Evolutionary conservation across 2,113 vertebrate genomes (phyloP), one percentile per base, ranked within the genome.

Genomic region (Rostratula benghalensis): DNA sequence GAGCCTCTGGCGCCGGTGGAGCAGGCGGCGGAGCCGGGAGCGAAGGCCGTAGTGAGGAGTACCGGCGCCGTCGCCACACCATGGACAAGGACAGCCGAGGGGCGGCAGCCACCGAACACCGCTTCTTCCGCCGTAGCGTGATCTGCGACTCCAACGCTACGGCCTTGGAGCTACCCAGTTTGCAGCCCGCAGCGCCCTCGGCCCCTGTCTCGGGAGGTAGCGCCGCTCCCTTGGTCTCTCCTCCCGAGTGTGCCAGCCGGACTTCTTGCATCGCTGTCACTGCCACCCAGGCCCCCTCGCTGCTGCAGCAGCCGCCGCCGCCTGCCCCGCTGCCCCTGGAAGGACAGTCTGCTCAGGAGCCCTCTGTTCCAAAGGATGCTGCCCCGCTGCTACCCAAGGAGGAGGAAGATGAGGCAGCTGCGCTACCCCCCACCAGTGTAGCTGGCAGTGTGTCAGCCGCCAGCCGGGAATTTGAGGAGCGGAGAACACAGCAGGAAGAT

Each of bases 81-180:
- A 99, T 99, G 99, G 99, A 99, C 92, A 98, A 99, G 97, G 99
- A 99, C 98, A 99, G 98, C 77, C 99, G 99, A 68, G 98, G 98
- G 69, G 98, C 97, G 69, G 98, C 97, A 31, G 96, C 98, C 70
- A 97, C 98, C 10, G 99, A 99, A 96, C 99, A 99, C 96, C 98
- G 99, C 39, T 99, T 99, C 95, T 99, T 99, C 96, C 98, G 99
- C 60, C 99, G 99, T 70, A 99, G 99, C 79, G 99, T 99, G 93
- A 99, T 99, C 91, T 99, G 99, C 83, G 99, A 99, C 96, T 99
- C 99, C 27, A 99, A 99, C 13, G 99, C 98, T 53, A 99, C 99
- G 3, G 99, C 99, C 39, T 87, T 99, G 95, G 99, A 99, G 91
- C 98, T 99, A 30, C 99, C 99, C 50, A 98, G 99, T 95, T 97